These are phyloP conservation scores for Clarias fuscus DNA, from an alignment of 2,797 vertebrate species.

Conservation along the genomic window DNA sequence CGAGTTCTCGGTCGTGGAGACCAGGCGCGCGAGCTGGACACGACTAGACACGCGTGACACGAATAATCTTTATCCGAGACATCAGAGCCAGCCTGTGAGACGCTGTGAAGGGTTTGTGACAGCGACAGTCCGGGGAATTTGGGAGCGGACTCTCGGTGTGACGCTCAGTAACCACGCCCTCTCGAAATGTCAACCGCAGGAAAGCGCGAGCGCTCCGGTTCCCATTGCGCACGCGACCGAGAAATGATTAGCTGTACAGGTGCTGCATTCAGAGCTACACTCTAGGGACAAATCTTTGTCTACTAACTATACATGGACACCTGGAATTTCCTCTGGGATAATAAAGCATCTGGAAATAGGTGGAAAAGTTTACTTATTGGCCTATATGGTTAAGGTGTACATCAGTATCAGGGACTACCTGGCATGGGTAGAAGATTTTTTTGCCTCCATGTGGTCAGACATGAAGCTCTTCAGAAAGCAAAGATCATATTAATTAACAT, in stretches of 20 bases:
- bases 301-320: background rate
- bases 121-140: background rate
- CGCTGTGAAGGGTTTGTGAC: background rate
- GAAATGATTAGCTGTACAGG: background rate
- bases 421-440: background rate
- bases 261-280: background rate
- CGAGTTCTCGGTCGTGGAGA: background rate
- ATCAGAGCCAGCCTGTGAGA: background rate
- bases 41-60: background rate
- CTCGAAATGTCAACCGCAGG: background rate
- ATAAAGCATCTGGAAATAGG: no score
- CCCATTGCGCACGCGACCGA: background rate
- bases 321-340: no score
- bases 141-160: background rate
- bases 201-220: background rate
- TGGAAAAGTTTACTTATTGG: no score
- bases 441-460: background rate
- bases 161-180: constrained; percentile 10
- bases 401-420: no score
- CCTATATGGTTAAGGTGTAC: no score
- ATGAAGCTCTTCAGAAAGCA: background rate
- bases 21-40: background rate
- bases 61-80: background rate
- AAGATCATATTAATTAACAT: no score
- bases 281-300: background rate